Evolutionary conservation across 1,140 invertebrate species (phyloP).

Genomic region (Battus philenor): DNA sequence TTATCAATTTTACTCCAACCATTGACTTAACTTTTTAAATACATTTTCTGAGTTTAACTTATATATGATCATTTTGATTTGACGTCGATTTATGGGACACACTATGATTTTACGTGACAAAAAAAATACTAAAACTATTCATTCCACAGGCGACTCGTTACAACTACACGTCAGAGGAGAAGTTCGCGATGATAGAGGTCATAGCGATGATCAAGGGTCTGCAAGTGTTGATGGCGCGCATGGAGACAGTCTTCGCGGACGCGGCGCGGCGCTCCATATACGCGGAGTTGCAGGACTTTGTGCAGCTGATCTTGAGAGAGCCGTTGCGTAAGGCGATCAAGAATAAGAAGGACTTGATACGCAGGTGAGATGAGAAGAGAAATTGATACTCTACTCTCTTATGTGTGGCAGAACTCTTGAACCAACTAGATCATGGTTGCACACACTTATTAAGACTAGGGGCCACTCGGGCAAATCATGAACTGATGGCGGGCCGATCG

Average conservation of each 20-base stretch:
- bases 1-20: no score
- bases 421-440: no score
- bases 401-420: no score
- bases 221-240: constrained; percentile 97
- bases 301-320: constrained; percentile 93
- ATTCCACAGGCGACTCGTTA: constrained; percentile 89
- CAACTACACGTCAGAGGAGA: constrained; percentile 98
- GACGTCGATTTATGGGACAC: no score
- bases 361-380: no score
- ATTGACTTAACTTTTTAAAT: no score
- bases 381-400: no score
- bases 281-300: constrained; percentile 98
- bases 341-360: constrained; percentile 97
- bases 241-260: constrained; percentile 98
- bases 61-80: not conserved
- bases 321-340: constrained; percentile 97
- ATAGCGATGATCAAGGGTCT: constrained; percentile 99
- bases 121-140: not conserved
- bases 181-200: constrained; percentile 98
- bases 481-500: no score
- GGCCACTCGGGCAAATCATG: no score
- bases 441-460: no score
- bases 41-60: no score
- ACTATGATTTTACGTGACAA: not conserved
- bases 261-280: constrained; percentile 96